Conservation (phyloP, 2,888 invertebrate species). For the Peribatodes rhomboidaria region DNA sequence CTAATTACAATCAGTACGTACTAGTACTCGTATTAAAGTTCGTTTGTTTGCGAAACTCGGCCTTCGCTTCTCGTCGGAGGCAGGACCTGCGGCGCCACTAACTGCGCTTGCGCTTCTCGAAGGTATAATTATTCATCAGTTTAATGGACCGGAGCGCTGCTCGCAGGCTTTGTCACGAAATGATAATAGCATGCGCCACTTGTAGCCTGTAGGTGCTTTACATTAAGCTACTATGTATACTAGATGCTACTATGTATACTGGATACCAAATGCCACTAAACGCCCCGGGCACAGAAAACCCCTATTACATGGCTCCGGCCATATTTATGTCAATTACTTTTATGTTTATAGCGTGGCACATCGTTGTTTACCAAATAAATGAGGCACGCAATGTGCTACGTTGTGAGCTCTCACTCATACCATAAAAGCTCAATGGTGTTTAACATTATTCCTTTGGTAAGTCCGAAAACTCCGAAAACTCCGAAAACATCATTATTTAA, state of each 20-base stretch:
- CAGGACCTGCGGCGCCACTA: slow-evolving; percentile 61
- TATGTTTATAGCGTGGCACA: too few relatives aligned
- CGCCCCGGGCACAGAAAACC: too few relatives aligned
- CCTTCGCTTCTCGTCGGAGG: slow-evolving; percentile 65
- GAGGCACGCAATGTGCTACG: too few relatives aligned
- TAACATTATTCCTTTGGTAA: background rate
- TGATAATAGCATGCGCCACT: slow-evolving; percentile 52
- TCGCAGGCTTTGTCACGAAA: slow-evolving; percentile 72
- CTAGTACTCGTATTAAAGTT: slow-evolving; percentile 40
- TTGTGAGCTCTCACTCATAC: too few relatives aligned
- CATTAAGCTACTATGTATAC: too few relatives aligned
- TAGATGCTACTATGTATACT: too few relatives aligned
- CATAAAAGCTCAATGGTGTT: background rate
- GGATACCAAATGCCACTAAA: too few relatives aligned
- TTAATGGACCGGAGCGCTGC: slow-evolving; percentile 73
- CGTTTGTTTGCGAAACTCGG: slow-evolving; percentile 65
- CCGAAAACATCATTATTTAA: background rate
- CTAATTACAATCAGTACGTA: slow-evolving; percentile 46
- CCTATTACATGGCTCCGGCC: too few relatives aligned
- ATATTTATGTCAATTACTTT: too few relatives aligned
- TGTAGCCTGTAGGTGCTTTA: slow-evolving; percentile 15
- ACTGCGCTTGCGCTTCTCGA: slow-evolving; percentile 42
- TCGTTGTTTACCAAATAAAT: too few relatives aligned
- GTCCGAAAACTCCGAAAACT: background rate
- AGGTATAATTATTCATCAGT: slow-evolving; percentile 77